A percentile compares a stretch with the other conserved stretches of the same genome.
These are phyloP conservation scores for Heliconius ethilla DNA, from an alignment of 2,888 invertebrate genomes.

Conservation along the genomic window DNA sequence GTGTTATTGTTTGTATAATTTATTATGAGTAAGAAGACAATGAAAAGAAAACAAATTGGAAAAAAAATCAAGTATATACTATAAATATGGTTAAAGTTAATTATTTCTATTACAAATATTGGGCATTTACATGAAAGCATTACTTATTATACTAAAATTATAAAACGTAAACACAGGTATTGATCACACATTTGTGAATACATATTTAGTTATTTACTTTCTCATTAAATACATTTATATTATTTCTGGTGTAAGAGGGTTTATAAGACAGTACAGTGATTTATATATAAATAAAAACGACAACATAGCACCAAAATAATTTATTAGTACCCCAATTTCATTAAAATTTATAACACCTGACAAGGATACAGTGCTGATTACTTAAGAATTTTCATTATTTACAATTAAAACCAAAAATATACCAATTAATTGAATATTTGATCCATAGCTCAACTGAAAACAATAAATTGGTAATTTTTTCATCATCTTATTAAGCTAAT, in stretches of 20 bases:
- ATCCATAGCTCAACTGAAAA: not conserved
- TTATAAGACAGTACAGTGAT: not conserved
- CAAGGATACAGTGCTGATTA: slow-evolving; percentile 35
- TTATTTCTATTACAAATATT: no score
- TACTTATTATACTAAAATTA: not conserved
- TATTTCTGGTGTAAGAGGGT: no score
- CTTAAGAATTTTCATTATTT: slow-evolving; percentile 43
- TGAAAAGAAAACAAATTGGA: no score
- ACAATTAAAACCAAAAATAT: slow-evolving; percentile 38
- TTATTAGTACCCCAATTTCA: slow-evolving; percentile 60
- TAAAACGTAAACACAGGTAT: not conserved
- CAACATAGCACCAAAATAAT: slow-evolving; percentile 76
- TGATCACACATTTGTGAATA: no score
- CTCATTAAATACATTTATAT: no score
- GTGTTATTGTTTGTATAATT: no score
- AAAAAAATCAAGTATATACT: no score
- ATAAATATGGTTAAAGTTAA: no score
- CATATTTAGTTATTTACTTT: no score
- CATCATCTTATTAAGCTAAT: slow-evolving; percentile 1
- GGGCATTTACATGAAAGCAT: not conserved
- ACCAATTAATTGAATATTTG: slow-evolving; percentile 14
- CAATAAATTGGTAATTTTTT: slow-evolving; percentile 9
- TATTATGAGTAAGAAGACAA: no score
- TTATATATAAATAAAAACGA: slow-evolving; percentile 49
- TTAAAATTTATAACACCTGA: slow-evolving; percentile 47